Evolutionary conservation across 2,797 vertebrate genomes (phyloP).

Genomic region (Mormyrops attenuatus): DNA sequence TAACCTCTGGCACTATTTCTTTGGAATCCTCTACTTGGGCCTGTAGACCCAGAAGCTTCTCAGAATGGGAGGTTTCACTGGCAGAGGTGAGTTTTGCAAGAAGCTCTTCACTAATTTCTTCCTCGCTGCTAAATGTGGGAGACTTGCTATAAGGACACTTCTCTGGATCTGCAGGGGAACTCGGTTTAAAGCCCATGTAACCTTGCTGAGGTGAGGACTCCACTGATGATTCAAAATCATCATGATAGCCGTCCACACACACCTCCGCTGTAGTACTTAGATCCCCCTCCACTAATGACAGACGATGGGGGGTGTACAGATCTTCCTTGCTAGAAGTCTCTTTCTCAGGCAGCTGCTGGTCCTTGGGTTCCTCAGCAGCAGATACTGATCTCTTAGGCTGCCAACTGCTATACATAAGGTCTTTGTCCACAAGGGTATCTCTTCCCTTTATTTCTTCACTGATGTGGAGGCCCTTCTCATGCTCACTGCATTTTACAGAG

Average conservation of each 20-base stretch:
- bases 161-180: conserved; percentile 36
- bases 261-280: conserved; percentile 39
- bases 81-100: conserved; percentile 60
- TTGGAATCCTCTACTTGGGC: conserved; percentile 54
- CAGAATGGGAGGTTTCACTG: conserved; percentile 54
- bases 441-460: conserved; percentile 33
- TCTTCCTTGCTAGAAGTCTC: conserved; percentile 39
- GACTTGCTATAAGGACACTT: conserved; percentile 40
- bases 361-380: conserved; percentile 38
- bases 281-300: conserved; percentile 56
- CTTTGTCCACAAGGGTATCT: conserved; percentile 37
- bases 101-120: conserved; percentile 74
- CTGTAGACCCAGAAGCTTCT: conserved; percentile 62
- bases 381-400: conserved; percentile 35
- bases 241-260: conserved; percentile 48
- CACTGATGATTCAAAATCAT: conserved; percentile 68
- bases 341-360: conserved; percentile 40
- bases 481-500: conserved; percentile 28
- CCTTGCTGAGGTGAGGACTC: conserved; percentile 49
- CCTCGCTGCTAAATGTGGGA: conserved; percentile 58
- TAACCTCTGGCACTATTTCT: conserved; percentile 44
- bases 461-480: conserved; percentile 17
- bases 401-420: conserved; percentile 18
- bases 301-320: conserved; percentile 53
- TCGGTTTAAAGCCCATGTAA: conserved; percentile 28